These are phyloP conservation scores for Chloroceryle amazona DNA, from an alignment of 2,797 vertebrate genomes.

Conservation along the genomic window DNA sequence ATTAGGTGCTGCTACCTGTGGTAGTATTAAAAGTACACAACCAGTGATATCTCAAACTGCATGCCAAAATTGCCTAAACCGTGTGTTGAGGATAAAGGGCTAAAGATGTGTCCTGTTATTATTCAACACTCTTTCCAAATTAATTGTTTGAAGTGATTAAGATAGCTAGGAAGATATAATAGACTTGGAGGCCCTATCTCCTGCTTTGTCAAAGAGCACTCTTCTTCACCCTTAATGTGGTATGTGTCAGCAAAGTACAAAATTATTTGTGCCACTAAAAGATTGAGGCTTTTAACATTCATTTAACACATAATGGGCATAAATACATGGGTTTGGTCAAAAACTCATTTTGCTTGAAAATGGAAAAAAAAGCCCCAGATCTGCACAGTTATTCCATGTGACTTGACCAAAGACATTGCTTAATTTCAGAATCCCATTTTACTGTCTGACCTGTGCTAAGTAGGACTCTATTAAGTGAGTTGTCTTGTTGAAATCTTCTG, in stretches of 20 bases:
- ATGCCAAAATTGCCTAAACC: neutral
- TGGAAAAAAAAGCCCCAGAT: neutral
- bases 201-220: neutral
- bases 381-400: neutral
- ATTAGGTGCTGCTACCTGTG: neutral
- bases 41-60: neutral
- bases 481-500: constrained; percentile 18
- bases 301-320: neutral
- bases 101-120: neutral
- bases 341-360: constrained; percentile 2
- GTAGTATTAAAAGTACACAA: neutral
- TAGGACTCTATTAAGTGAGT: constrained; percentile 17
- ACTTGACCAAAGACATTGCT: neutral
- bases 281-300: neutral
- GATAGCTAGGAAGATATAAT: neutral
- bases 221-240: neutral
- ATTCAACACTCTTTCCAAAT: neutral
- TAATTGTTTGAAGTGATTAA: neutral
- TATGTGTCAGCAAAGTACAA: neutral
- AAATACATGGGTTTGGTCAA: neutral
- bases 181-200: neutral
- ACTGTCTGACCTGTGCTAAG: constrained; percentile 42
- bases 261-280: neutral
- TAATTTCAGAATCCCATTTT: constrained; percentile 24
- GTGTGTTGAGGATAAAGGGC: accelerated